Conservation (phyloP, 2,797 vertebrate species). For the Antrozous pallidus region DNA sequence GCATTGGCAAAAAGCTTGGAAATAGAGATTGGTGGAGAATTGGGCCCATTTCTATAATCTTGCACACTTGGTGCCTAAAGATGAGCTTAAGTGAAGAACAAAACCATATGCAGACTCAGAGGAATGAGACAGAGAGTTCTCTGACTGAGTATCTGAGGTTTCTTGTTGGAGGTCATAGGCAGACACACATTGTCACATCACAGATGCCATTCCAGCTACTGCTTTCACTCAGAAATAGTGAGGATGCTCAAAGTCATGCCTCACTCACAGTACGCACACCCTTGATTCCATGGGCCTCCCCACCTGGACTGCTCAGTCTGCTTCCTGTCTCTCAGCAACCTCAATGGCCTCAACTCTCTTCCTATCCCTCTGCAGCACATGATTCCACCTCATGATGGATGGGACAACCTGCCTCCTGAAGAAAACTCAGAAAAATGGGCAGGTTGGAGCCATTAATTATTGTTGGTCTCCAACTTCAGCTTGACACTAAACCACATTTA, state of each 20-base stretch:
- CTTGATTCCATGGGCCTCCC: not conserved
- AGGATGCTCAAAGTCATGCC: rapidly evolving
- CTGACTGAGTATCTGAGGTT: not conserved
- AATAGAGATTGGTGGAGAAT: not conserved
- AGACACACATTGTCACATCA: not conserved
- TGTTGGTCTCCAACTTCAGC: not conserved
- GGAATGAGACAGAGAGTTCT: not conserved
- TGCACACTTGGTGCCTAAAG: not conserved
- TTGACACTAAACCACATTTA: not conserved
- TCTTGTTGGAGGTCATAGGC: not conserved
- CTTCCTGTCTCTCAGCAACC: not conserved
- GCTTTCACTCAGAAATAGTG: not conserved
- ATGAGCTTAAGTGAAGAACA: not conserved
- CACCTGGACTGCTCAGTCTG: not conserved
- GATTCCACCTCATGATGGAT: not conserved
- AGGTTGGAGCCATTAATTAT: not conserved
- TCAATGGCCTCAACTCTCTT: not conserved
- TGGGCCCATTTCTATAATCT: no score
- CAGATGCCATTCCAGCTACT: not conserved
- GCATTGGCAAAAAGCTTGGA: not conserved
- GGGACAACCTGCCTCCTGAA: not conserved
- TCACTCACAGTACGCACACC: rapidly evolving
- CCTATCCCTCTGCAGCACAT: not conserved
- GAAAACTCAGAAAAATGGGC: not conserved
- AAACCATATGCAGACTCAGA: not conserved